Evolutionary conservation across 2,888 invertebrate species (phyloP).

Genomic region (Cremastobaeus sp.): DNA sequence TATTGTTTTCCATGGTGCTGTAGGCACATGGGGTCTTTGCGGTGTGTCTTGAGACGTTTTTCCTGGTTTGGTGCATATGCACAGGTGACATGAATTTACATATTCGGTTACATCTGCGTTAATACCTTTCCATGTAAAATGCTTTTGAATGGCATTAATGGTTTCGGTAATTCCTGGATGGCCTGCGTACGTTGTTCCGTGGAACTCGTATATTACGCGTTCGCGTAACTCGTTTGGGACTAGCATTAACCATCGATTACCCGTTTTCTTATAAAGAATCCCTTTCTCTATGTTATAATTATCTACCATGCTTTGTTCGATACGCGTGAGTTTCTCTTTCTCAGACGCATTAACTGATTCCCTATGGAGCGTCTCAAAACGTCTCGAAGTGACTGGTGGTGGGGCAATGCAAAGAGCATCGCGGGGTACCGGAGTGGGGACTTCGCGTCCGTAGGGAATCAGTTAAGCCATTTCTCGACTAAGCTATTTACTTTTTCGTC

Average conservation of each 20-base stretch:
- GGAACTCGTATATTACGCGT: background rate
- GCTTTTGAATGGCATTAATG: background rate
- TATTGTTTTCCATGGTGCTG: constrained; percentile 11
- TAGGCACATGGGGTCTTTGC: background rate
- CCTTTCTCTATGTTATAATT: no score
- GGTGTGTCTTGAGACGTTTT: background rate
- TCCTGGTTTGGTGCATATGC: background rate
- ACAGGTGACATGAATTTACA: background rate
- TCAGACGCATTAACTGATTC: no score
- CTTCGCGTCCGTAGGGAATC: background rate
- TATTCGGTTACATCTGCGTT: background rate
- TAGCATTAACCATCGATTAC: background rate
- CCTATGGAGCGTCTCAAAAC: no score
- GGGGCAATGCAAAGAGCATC: no score
- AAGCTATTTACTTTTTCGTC: no score
- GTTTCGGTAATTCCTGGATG: constrained; percentile 1
- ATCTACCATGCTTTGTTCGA: no score
- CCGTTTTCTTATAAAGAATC: background rate
- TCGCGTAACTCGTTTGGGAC: background rate
- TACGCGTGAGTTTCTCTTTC: no score
- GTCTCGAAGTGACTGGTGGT: no score
- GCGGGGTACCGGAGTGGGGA: background rate
- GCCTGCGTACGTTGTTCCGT: constrained; percentile 4
- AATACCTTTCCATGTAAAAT: background rate
- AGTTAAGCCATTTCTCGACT: background rate